These are phyloP conservation scores for Geotrupes spiniger DNA, from an alignment of 2,888 invertebrate species.

Conservation along the genomic window DNA sequence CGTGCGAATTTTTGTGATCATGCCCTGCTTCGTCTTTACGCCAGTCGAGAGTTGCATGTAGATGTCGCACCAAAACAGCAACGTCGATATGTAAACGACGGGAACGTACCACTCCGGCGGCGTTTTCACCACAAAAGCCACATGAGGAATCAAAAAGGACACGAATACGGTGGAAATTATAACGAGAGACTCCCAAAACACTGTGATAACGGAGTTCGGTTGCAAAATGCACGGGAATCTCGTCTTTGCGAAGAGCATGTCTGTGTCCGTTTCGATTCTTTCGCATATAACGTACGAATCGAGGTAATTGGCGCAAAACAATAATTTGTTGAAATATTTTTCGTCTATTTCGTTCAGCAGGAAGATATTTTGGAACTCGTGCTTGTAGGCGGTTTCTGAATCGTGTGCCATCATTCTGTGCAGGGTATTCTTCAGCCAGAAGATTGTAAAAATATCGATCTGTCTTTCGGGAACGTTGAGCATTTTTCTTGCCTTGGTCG, in stretches of 20 bases:
- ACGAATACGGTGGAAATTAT: constrained; percentile 7
- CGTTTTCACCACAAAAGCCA: constrained; percentile 7
- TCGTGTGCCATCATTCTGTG: constrained; percentile 19
- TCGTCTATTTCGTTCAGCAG: constrained; percentile 16
- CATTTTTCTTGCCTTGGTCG: background rate
- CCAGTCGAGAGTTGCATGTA: constrained; percentile 19
- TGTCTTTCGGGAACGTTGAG: background rate
- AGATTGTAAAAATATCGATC: constrained; percentile 13
- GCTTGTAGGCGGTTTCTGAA: constrained; percentile 12
- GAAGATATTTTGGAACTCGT: constrained; percentile 20
- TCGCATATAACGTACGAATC: constrained; percentile 15
- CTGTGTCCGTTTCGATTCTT: constrained; percentile 17
- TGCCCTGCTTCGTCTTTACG: constrained; percentile 9
- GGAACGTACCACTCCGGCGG: constrained; percentile 11
- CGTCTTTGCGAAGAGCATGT: constrained; percentile 19
- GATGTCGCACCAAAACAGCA: constrained; percentile 17
- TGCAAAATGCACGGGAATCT: constrained; percentile 19
- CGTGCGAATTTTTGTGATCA: background rate
- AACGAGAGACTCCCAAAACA: constrained; percentile 17
- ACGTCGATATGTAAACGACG: constrained; percentile 1
- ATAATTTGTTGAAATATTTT: constrained; percentile 8
- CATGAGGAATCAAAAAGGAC: constrained; percentile 11
- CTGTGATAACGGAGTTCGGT: constrained; percentile 14
- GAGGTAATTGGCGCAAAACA: constrained; percentile 15
- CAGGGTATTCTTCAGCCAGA: constrained; percentile 20